Conservation (phyloP, 2,888 invertebrate species). For the Arrhopalites spinosus region DNA sequence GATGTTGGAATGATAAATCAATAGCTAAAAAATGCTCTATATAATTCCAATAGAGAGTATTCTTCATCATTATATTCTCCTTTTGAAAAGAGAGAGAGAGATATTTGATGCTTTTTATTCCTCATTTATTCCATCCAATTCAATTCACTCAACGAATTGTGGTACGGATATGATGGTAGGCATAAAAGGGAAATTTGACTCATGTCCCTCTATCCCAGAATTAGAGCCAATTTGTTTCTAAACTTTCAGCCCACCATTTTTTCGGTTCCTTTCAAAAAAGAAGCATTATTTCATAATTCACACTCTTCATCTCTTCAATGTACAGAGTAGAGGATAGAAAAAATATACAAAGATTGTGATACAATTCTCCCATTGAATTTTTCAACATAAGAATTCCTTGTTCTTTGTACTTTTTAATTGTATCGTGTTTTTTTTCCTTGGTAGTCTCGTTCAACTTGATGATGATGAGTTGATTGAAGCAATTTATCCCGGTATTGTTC, state of each 20-base stretch:
- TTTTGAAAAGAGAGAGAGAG: background rate
- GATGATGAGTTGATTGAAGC: too few species aligned
- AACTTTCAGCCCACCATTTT: conserved; percentile 18
- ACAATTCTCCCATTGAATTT: too few species aligned
- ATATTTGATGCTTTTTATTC: conserved; percentile 20
- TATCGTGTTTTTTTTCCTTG: too few species aligned
- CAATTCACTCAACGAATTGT: background rate
- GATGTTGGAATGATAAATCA: too few species aligned
- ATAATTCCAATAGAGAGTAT: background rate
- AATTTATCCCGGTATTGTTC: background rate
- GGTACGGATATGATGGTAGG: background rate
- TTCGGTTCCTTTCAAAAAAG: background rate
- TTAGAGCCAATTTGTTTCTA: conserved; percentile 51
- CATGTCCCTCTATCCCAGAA: conserved; percentile 31
- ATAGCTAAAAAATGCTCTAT: too few species aligned
- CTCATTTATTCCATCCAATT: conserved; percentile 15
- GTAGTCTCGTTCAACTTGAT: too few species aligned
- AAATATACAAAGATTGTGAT: too few species aligned
- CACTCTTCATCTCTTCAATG: background rate
- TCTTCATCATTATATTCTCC: background rate
- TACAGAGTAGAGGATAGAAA: too few species aligned
- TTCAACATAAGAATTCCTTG: background rate
- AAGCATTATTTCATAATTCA: background rate
- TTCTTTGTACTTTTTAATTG: background rate
- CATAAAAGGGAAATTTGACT: conserved; percentile 6